Percentiles rank a stretch among this genome's conserved stretches.
Conservation (phyloP, 2,888 invertebrate species). For the Drosophila mercatorum region DNA sequence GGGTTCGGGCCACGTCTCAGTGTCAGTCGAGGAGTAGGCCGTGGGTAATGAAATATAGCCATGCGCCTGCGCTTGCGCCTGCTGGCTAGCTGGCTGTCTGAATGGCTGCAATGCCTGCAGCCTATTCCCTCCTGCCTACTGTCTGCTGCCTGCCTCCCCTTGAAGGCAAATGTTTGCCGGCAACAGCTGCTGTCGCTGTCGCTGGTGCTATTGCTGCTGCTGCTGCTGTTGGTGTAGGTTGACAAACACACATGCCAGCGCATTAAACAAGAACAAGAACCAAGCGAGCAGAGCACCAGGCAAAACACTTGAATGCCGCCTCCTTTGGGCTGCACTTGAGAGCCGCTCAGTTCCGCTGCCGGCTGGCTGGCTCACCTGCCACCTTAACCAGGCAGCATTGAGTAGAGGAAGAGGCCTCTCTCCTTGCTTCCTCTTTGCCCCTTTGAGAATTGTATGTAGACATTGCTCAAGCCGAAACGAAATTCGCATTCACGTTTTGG, state of each 20-base stretch:
- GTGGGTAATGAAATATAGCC: conserved; percentile 81
- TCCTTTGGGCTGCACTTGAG: conserved; percentile 68
- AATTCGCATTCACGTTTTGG: conserved; percentile 78
- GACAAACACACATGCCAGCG: conserved; percentile 79
- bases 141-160: conserved; percentile 12
- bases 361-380: conserved; percentile 44
- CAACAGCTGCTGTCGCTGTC: conserved; percentile 61
- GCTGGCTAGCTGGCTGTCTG: conserved; percentile 30
- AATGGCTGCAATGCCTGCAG: conserved; percentile 34
- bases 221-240: conserved; percentile 68
- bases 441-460: conserved; percentile 48
- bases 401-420: conserved; percentile 5
- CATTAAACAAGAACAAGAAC: conserved; percentile 63
- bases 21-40: conserved; percentile 53
- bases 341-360: conserved; percentile 57
- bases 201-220: conserved; percentile 36
- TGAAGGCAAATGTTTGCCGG: conserved; percentile 69
- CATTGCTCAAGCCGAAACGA: conserved; percentile 59
- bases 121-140: conserved; percentile 26
- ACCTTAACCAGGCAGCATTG: conserved; percentile 41
- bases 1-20: conserved; percentile 32
- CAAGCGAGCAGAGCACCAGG: conserved; percentile 39
- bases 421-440: not conserved
- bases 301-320: conserved; percentile 66
- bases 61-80: conserved; percentile 61